phyloP scores from a whole-genome alignment of 2,113 vertebrate genomes.

The Mixornis gularis region DNA sequence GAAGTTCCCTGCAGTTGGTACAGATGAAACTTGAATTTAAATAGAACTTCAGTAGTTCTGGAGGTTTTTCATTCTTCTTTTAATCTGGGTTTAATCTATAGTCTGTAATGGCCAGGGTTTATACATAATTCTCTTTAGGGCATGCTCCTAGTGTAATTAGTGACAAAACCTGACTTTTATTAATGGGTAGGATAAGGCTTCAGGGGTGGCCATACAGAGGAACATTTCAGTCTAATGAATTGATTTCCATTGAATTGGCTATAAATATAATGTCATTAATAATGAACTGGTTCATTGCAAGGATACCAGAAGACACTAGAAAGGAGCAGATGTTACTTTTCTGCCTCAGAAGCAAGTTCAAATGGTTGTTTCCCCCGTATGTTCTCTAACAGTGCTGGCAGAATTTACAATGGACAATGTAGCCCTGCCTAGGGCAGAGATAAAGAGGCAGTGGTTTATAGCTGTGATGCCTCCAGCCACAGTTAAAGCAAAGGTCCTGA shows the following conservation, averaged over 20 bases:
- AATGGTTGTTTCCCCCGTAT: neutral
- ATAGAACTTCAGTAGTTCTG: neutral
- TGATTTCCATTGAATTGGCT: constrained; percentile 8
- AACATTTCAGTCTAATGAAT: constrained; percentile 33
- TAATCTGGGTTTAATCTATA: neutral
- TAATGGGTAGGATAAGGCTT: constrained; percentile 16
- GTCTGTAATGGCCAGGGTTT: neutral
- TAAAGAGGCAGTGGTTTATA: neutral
- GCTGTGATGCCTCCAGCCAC: neutral
- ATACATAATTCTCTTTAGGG: constrained; percentile 1
- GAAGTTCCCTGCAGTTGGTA: neutral
- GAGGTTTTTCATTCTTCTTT: neutral
- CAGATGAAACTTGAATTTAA: neutral
- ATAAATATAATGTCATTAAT: constrained; percentile 40
- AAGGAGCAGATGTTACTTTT: neutral
- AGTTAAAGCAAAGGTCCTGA: neutral
- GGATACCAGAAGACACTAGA: neutral
- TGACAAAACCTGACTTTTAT: constrained; percentile 29
- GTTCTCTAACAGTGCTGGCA: neutral
- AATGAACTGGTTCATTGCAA: constrained; percentile 2
- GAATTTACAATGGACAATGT: neutral
- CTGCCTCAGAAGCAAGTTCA: neutral
- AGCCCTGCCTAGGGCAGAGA: neutral
- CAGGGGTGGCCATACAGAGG: neutral
- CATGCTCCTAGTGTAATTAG: constrained; percentile 10